These are phyloP conservation scores for Nemapogon koenigi DNA, from an alignment of 2,888 invertebrate species.

Conservation along the genomic window DNA sequence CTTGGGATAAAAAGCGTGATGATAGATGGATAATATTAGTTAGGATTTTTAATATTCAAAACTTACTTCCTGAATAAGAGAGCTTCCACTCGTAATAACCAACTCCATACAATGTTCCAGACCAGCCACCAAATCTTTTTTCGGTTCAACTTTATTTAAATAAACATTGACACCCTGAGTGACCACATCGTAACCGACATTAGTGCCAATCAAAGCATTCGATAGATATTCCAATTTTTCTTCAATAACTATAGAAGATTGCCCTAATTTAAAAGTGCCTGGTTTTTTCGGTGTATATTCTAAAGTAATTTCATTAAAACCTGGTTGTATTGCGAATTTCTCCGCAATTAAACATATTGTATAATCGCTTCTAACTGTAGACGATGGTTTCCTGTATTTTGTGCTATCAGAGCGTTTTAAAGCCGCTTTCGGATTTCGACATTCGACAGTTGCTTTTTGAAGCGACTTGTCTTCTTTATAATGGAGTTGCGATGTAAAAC, in stretches of 20 bases:
- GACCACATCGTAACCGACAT: constrained; percentile 63
- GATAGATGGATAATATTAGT: too few species aligned
- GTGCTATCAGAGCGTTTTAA: constrained; percentile 76
- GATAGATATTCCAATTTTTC: constrained; percentile 78
- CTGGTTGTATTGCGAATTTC: constrained; percentile 66
- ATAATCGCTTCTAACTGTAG: constrained; percentile 71
- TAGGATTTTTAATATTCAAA: too few species aligned
- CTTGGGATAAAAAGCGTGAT: too few species aligned
- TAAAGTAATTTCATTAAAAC: constrained; percentile 68
- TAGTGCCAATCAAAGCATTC: constrained; percentile 58
- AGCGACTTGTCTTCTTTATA: constrained; percentile 84
- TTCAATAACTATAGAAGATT: constrained; percentile 69
- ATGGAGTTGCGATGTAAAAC: constrained; percentile 74
- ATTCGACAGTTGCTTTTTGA: constrained; percentile 76
- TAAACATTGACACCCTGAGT: constrained; percentile 56
- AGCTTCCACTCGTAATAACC: constrained; percentile 80
- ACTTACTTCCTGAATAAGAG: constrained; percentile 69
- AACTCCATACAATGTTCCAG: constrained; percentile 79
- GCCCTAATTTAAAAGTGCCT: constrained; percentile 75
- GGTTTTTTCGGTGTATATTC: constrained; percentile 67
- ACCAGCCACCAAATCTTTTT: constrained; percentile 80
- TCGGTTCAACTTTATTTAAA: constrained; percentile 58
- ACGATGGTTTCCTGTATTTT: constrained; percentile 71
- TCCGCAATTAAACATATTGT: constrained; percentile 62
- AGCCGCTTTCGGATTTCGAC: constrained; percentile 68